phyloP scores from a whole-genome alignment of 2,888 invertebrate genomes.

The Stenoptilia bipunctidactyla region DNA sequence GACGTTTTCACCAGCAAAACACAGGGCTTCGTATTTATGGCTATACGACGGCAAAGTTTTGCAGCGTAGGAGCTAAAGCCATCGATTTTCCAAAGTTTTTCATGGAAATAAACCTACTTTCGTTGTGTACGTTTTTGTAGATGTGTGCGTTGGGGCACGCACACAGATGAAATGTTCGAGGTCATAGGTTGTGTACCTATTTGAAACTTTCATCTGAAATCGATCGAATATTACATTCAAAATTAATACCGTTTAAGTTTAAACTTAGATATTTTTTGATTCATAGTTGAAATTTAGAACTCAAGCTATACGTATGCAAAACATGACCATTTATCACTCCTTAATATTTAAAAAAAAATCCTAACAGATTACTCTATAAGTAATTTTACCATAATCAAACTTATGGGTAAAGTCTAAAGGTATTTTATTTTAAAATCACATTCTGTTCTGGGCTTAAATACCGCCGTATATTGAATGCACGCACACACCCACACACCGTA shows the following conservation, averaged over 20 bases:
- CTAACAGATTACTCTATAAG: too few relatives aligned
- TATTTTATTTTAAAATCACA: too few relatives aligned
- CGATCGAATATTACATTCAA: not conserved
- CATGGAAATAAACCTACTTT: slow-evolving; percentile 72
- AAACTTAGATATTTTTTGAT: too few relatives aligned
- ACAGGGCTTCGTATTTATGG: slow-evolving; percentile 62
- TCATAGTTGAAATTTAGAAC: too few relatives aligned
- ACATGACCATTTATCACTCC: too few relatives aligned
- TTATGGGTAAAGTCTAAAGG: too few relatives aligned
- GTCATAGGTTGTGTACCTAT: slow-evolving; percentile 49
- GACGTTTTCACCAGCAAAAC: slow-evolving; percentile 39
- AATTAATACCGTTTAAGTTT: too few relatives aligned
- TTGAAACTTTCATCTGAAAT: too few relatives aligned
- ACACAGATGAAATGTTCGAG: slow-evolving; percentile 31
- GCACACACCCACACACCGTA: slow-evolving; percentile 51
- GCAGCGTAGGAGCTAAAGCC: slow-evolving; percentile 67
- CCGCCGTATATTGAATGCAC: slow-evolving; percentile 48
- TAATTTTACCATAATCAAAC: too few relatives aligned
- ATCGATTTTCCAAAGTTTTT: slow-evolving; percentile 74
- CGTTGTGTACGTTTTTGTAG: slow-evolving; percentile 43
- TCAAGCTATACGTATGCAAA: too few relatives aligned
- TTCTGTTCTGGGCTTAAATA: too few relatives aligned
- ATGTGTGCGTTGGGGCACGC: slow-evolving; percentile 41
- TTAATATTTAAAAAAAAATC: too few relatives aligned
- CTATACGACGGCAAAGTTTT: slow-evolving; percentile 65